Conservation (phyloP, 2,113 vertebrate species). For the Lepisosteus osseus region DNA sequence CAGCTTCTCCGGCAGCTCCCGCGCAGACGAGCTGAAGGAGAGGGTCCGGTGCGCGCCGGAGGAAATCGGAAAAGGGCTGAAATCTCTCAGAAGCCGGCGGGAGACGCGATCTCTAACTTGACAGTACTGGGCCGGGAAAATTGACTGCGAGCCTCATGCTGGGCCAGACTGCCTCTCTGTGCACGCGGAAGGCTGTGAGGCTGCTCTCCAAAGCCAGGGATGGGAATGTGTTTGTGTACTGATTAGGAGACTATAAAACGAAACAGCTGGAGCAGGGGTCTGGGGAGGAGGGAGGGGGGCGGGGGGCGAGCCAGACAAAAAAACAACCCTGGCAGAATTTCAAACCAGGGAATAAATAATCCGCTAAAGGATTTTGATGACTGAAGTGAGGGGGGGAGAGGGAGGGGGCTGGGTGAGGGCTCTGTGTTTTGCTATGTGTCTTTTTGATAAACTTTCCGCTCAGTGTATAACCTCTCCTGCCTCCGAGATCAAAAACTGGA, state of each 20-base stretch:
- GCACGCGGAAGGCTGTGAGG: background rate
- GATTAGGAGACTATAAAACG: constrained; percentile 24
- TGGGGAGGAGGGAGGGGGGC: background rate
- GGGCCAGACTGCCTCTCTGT: background rate
- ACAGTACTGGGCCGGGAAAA: background rate
- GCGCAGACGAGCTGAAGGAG: no score
- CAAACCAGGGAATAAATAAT: constrained; percentile 24
- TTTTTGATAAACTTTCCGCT: background rate
- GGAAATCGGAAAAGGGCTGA: background rate
- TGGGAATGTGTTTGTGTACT: constrained; percentile 28
- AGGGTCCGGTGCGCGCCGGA: no score
- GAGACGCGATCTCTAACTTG: background rate
- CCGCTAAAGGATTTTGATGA: constrained; percentile 24
- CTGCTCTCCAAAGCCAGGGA: constrained; percentile 14
- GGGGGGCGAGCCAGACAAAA: background rate
- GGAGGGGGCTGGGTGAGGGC: constrained; percentile 3
- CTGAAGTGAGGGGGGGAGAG: constrained; percentile 12
- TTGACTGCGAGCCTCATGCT: background rate
- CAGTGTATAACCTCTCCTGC: background rate
- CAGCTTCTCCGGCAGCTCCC: no score
- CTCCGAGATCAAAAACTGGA: background rate
- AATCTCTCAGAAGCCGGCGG: background rate
- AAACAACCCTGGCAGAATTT: constrained; percentile 24
- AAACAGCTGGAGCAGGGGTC: constrained; percentile 29
- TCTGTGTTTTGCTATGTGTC: background rate